A percentile compares a stretch with the other conserved stretches of the same genome.
These are phyloP conservation scores for Scaptomyza tumidula DNA, from an alignment of 2,888 invertebrate genomes.

Conservation along the genomic window DNA sequence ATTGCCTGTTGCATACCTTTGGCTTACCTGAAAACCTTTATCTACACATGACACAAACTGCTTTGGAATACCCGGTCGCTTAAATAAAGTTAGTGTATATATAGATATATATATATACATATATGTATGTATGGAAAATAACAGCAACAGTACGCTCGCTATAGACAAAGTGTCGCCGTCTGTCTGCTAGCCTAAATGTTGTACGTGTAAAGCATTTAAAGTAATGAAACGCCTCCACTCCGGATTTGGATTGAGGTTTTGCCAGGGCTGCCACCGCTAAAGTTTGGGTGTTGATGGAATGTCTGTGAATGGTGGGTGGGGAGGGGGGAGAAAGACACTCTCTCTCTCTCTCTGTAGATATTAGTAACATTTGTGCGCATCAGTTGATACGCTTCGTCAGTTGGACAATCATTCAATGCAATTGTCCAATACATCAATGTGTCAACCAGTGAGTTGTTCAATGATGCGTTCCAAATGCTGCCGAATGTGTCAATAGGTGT, in stretches of 20 bases:
- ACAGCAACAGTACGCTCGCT: slow-evolving; percentile 37
- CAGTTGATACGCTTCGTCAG: slow-evolving; percentile 56
- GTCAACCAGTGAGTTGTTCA: slow-evolving; percentile 65
- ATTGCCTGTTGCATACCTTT: too few species aligned
- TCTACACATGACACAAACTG: not conserved
- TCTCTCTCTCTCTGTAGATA: slow-evolving; percentile 25
- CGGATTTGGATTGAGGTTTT: slow-evolving; percentile 12
- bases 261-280: slow-evolving; percentile 18
- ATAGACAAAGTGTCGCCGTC: slow-evolving; percentile 52
- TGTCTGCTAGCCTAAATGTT: slow-evolving; percentile 57
- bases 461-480: slow-evolving; percentile 70
- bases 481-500: slow-evolving; percentile 57
- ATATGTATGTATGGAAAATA: not conserved
- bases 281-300: not conserved
- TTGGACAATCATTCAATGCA: slow-evolving; percentile 67
- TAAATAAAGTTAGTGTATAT: not conserved
- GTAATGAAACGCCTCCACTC: slow-evolving; percentile 59
- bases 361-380: slow-evolving; percentile 66
- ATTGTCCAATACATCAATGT: slow-evolving; percentile 71
- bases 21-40: too few species aligned
- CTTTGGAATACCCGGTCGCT: not conserved
- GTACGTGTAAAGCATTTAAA: slow-evolving; percentile 79
- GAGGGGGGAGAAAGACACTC: not conserved
- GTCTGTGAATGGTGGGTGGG: not conserved
- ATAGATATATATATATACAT: too few species aligned